A percentile compares a stretch with the other conserved stretches of the same genome.
These are phyloP conservation scores for Caenorhabditis japonica DNA, from an alignment of 2,888 invertebrate species.

Conservation along the genomic window DNA sequence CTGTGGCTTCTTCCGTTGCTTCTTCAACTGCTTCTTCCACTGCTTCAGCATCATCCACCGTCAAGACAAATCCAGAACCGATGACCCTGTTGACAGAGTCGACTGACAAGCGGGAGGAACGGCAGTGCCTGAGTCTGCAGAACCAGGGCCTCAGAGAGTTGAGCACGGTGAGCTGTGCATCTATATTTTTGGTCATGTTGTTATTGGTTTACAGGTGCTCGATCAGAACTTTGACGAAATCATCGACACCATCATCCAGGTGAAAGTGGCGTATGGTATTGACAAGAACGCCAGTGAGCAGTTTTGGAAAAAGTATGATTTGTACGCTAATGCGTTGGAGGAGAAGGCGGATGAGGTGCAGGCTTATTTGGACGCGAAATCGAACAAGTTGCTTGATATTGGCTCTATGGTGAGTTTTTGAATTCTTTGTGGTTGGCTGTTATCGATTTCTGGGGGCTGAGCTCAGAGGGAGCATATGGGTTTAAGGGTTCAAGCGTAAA, in stretches of 20 bases:
- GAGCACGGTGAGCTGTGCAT: too few relatives aligned
- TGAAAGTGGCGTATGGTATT: background rate
- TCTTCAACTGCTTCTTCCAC: background rate
- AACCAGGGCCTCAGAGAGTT: conserved; percentile 2
- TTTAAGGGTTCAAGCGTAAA: too few relatives aligned
- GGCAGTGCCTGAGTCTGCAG: conserved; percentile 12
- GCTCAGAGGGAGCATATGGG: too few relatives aligned
- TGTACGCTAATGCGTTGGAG: background rate
- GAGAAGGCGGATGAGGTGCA: background rate
- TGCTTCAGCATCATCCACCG: background rate
- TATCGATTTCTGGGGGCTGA: too few relatives aligned
- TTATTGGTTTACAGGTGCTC: too few relatives aligned
- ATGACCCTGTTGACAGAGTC: conserved; percentile 1
- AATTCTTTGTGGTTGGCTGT: too few relatives aligned
- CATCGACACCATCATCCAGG: background rate
- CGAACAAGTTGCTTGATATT: background rate
- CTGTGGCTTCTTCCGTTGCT: background rate
- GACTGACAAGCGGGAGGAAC: conserved; percentile 15
- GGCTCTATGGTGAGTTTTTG: conserved; percentile 3
- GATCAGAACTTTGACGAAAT: background rate
- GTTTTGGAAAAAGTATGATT: background rate
- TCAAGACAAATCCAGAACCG: too few relatives aligned
- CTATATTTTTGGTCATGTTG: too few relatives aligned
- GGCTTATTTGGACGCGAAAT: background rate
- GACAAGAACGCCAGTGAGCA: background rate